Percentiles rank a stretch among this genome's conserved stretches.
Evolutionary conservation across 1,140 invertebrate genomes (phyloP).

Genomic region (Camponotus floridanus): DNA sequence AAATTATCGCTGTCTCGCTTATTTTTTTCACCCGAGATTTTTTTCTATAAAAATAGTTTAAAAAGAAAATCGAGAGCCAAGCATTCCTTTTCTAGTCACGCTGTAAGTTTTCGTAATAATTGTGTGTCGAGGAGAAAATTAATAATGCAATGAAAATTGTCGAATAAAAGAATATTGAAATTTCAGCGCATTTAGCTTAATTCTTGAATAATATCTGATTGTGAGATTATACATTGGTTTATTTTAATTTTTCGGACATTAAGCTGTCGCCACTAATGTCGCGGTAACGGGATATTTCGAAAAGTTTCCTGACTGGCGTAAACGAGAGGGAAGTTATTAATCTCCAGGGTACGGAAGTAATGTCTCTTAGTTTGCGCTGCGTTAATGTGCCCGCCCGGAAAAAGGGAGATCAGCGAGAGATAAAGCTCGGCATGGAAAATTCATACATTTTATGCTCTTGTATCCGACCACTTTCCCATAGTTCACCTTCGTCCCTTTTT

Average conservation of each 20-base stretch:
- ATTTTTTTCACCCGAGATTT: not conserved
- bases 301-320: slow-evolving; percentile 60
- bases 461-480: slow-evolving; percentile 54
- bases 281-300: slow-evolving; percentile 43
- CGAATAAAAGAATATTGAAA: not conserved
- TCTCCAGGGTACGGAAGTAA: slow-evolving; percentile 63
- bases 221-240: not conserved
- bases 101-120: not conserved
- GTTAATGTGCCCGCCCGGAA: slow-evolving; percentile 61
- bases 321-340: slow-evolving; percentile 72
- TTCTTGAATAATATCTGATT: not conserved
- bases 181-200: not conserved
- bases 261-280: not conserved
- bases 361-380: slow-evolving; percentile 66
- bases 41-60: slow-evolving; percentile 3
- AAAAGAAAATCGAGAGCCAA: not conserved
- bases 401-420: slow-evolving; percentile 61
- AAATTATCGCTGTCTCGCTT: slow-evolving; percentile 31
- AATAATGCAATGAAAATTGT: not conserved
- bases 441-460: slow-evolving; percentile 69
- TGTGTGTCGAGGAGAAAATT: not conserved
- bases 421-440: slow-evolving; percentile 68
- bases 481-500: slow-evolving; percentile 1
- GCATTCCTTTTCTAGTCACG: not conserved
- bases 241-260: slow-evolving; percentile 35